phyloP scores from a whole-genome alignment of 35 echinoderm and acorn worm genomes.

The Nesometra sesokonis region DNA sequence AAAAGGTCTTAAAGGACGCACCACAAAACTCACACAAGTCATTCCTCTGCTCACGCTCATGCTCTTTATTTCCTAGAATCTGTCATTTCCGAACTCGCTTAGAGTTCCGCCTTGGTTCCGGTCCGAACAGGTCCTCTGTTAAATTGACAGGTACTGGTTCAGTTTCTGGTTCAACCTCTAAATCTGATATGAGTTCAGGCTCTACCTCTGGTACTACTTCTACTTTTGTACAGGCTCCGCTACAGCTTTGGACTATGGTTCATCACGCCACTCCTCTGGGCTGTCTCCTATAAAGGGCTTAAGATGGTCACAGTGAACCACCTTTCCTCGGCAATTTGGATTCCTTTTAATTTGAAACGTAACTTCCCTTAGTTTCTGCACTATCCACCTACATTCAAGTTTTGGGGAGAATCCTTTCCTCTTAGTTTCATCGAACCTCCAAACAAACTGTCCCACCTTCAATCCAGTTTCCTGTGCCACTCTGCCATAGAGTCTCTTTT shows the following conservation, averaged over 20 bases:
- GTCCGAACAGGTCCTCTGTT: no score
- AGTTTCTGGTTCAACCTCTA: no score
- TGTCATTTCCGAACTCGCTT: no score
- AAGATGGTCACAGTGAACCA: constrained; percentile 20
- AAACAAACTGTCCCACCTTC: constrained; percentile 23
- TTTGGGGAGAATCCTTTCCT: neutral
- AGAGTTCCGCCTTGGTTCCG: no score
- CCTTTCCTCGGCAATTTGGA: neutral
- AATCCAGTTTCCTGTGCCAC: neutral
- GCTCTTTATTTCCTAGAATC: no score
- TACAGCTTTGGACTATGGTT: neutral
- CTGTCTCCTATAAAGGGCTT: constrained; percentile 2
- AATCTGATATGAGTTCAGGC: no score
- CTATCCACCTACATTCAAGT: constrained; percentile 4
- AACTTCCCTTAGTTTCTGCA: constrained; percentile 19
- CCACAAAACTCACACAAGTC: no score
- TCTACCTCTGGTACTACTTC: no score
- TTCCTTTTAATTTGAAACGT: constrained; percentile 11
- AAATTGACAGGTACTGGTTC: no score
- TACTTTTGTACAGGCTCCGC: no score
- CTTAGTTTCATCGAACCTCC: neutral
- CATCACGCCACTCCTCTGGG: neutral
- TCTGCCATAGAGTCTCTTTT: constrained; percentile 21
- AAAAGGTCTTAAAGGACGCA: no score
- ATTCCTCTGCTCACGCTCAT: no score